phyloP scores from a whole-genome alignment of 2,888 invertebrate species.

The Tridacna gigas region DNA sequence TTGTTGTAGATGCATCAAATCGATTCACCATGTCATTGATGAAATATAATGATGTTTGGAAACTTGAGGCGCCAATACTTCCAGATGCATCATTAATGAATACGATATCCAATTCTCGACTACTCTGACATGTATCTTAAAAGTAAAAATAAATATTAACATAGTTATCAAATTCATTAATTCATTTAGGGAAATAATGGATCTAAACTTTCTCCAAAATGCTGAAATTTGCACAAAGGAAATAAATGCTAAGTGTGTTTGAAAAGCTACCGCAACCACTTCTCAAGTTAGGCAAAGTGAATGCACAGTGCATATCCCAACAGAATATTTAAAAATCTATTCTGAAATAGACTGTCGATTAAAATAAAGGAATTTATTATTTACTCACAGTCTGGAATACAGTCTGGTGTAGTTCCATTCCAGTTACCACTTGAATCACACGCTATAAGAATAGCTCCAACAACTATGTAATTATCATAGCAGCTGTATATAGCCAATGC shows the following conservation, averaged over 20 bases:
- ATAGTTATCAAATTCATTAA: not conserved
- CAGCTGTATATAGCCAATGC: not conserved
- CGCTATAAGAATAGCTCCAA: not conserved
- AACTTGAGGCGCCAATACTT: not conserved
- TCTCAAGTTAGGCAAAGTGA: not conserved
- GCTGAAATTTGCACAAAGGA: too few relatives aligned
- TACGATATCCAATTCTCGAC: not conserved
- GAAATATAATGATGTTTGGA: not conserved
- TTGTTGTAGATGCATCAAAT: not conserved
- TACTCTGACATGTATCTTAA: not conserved
- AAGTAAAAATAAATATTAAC: not conserved
- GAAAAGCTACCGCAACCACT: not conserved
- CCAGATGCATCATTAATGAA: slow-evolving; percentile 3
- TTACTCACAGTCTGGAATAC: not conserved
- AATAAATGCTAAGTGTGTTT: too few relatives aligned
- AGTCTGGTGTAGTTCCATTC: slow-evolving; percentile 1
- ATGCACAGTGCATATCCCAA: not conserved
- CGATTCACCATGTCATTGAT: not conserved
- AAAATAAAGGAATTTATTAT: not conserved
- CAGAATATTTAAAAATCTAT: too few relatives aligned
- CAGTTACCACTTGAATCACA: not conserved
- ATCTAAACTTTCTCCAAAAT: too few relatives aligned
- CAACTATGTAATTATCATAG: not conserved
- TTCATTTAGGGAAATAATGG: too few relatives aligned
- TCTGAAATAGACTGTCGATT: too few relatives aligned